These are phyloP conservation scores for Eueides isabella DNA, from an alignment of 1,140 invertebrate species.

Conservation along the genomic window DNA sequence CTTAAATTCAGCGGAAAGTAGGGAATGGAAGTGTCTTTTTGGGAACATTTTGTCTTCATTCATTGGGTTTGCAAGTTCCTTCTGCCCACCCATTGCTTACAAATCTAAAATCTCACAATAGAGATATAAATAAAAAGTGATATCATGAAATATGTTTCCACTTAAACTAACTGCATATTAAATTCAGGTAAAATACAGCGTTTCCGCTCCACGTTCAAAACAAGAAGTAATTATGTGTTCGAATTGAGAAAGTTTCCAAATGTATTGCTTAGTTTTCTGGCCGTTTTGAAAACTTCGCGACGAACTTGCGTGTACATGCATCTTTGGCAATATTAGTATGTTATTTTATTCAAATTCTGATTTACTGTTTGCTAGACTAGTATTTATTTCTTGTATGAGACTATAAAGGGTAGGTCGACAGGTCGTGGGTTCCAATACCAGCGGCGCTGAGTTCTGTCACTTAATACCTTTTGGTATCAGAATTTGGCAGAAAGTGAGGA, in stretches of 20 bases:
- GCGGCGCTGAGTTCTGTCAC: no score
- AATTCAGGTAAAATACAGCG: slow-evolving; percentile 29
- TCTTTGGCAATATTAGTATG: neutral
- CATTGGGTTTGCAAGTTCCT: no score
- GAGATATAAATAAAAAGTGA: neutral
- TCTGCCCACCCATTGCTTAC: no score
- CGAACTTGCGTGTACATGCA: neutral
- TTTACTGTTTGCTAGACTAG: slow-evolving; percentile 3
- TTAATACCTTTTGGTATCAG: no score
- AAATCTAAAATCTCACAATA: neutral
- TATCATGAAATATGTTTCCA: slow-evolving; percentile 8
- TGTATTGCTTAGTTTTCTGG: slow-evolving; percentile 39
- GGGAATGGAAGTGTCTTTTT: no score
- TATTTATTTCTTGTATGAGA: no score
- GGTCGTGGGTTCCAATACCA: no score
- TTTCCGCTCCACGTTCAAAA: slow-evolving; percentile 37
- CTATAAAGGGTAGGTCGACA: no score
- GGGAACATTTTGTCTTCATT: no score
- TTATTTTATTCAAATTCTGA: slow-evolving; percentile 10
- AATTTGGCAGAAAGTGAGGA: no score
- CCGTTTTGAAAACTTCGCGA: slow-evolving; percentile 26
- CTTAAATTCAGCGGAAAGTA: no score
- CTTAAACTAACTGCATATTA: slow-evolving; percentile 20
- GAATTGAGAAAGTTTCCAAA: slow-evolving; percentile 42
- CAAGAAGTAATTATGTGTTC: slow-evolving; percentile 42